These are phyloP conservation scores for cattle (Bos taurus) DNA, from an alignment of 2,113 vertebrate species.

Conservation along the genomic window ARS-UCD2.0 NC_037347.1:9524001-9524500, in stretches of 20 bases:
- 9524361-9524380: not conserved
- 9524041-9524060: not conserved
- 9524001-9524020: not conserved
- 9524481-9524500: too few species aligned
- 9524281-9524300: not conserved
- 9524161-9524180: not conserved
- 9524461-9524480: too few species aligned
- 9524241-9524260: not conserved
- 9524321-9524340: slow-evolving; percentile 16
- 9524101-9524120: not conserved
- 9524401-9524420: not conserved
- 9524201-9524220: not conserved
- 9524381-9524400: not conserved
- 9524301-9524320: not conserved
- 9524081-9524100: not conserved
- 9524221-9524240: not conserved
- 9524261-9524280: not conserved
- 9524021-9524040: not conserved
- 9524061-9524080: not conserved
- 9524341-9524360: not conserved
- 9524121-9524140: not conserved
- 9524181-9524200: not conserved
- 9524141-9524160: not conserved
- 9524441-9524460: too few species aligned
- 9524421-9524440: too few species aligned